Evolutionary conservation across 2,113 vertebrate species (phyloP).

Genomic region (Benthochromis sp.): DNA sequence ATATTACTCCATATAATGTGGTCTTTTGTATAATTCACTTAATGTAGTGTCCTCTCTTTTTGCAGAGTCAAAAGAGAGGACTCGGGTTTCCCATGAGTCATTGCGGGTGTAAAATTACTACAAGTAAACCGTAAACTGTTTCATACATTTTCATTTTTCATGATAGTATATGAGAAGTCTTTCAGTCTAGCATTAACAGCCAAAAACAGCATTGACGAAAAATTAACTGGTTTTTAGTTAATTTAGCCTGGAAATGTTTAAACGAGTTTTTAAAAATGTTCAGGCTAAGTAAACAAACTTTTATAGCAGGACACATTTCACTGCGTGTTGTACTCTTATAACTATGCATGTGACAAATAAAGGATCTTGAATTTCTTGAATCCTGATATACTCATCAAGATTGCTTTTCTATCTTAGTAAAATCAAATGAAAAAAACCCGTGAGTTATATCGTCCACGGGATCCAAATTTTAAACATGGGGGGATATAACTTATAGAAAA

Average conservation of each 20-base stretch:
- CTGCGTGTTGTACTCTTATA: neutral
- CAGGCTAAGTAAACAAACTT: too few species aligned
- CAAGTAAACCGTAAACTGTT: too few species aligned
- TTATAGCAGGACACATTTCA: neutral
- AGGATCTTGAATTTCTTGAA: neutral
- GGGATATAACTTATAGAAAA: neutral
- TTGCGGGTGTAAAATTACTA: too few species aligned
- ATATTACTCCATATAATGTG: neutral
- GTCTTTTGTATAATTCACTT: neutral
- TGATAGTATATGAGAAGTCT: too few species aligned
- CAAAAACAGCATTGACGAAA: too few species aligned
- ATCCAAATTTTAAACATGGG: accelerated
- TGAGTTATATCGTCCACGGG: neutral
- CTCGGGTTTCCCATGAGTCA: too few species aligned
- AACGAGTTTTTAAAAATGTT: too few species aligned
- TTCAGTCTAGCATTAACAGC: too few species aligned
- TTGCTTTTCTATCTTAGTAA: neutral
- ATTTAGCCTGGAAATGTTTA: too few species aligned
- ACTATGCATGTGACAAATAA: neutral
- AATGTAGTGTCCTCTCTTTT: neutral
- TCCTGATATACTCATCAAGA: neutral
- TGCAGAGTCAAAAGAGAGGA: neutral
- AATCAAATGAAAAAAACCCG: accelerated
- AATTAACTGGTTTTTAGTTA: too few species aligned
- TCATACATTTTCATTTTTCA: too few species aligned